Evolutionary conservation across 2,797 vertebrate genomes (phyloP).

Genomic region (Thripadectes ignobilis): DNA sequence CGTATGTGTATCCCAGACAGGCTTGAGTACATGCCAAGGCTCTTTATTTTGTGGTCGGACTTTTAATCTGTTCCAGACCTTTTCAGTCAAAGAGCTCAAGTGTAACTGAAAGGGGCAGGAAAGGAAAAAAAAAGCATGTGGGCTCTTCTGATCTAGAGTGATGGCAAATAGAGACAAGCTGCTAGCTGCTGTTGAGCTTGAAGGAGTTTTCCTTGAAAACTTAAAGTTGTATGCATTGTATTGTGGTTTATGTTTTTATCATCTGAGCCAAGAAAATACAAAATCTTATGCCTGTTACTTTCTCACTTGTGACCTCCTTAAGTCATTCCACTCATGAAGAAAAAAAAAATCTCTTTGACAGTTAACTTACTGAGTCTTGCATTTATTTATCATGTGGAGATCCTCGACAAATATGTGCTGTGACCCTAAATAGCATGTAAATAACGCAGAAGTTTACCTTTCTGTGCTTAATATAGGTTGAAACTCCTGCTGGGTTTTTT

Average conservation of each 20-base stretch:
- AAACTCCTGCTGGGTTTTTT: neutral
- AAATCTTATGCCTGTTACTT: constrained; percentile 16
- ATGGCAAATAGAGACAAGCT: constrained; percentile 75
- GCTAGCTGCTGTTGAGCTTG: constrained; percentile 67
- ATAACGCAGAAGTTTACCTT: constrained; percentile 30
- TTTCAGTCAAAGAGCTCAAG: constrained; percentile 90
- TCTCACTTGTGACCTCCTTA: constrained; percentile 32
- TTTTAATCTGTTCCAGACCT: constrained; percentile 99
- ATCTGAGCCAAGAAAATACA: constrained; percentile 58
- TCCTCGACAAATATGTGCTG: neutral
- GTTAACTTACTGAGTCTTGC: neutral
- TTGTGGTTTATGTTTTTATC: constrained; percentile 49
- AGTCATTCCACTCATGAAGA: neutral
- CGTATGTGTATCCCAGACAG: constrained; percentile 87
- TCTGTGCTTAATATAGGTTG: neutral
- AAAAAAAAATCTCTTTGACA: neutral
- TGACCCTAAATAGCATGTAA: constrained; percentile 3
- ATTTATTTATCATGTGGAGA: constrained; percentile 17
- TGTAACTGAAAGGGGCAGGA: constrained; percentile 73
- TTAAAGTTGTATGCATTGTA: neutral
- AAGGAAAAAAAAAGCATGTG: neutral
- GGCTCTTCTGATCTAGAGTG: constrained; percentile 68
- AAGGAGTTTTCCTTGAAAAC: constrained; percentile 71
- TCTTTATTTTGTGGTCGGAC: constrained; percentile 89
- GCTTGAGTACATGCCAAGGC: constrained; percentile 89